Conservation (phyloP, 2,888 invertebrate genomes). For the Daptonema setosum region DNA sequence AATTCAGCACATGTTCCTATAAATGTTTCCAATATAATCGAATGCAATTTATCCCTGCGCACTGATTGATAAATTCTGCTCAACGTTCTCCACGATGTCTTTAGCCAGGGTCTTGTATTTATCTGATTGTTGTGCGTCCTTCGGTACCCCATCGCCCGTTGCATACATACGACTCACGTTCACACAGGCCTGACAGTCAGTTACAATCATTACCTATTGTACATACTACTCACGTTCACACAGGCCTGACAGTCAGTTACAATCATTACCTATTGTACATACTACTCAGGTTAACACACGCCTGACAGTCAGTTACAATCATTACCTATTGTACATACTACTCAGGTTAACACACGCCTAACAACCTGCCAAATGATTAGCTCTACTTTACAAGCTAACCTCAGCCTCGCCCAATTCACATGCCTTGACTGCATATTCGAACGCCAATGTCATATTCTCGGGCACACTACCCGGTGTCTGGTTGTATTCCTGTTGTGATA, state of each 20-base stretch:
- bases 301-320: too few relatives aligned
- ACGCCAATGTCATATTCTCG: conserved; percentile 51
- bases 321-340: too few relatives aligned
- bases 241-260: too few relatives aligned
- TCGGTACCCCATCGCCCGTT: conserved; percentile 57
- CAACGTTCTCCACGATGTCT: conserved; percentile 46
- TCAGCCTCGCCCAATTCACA: conserved; percentile 60
- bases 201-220: too few relatives aligned
- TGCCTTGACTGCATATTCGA: conserved; percentile 48
- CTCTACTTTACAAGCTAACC: too few relatives aligned
- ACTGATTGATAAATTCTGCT: conserved; percentile 16
- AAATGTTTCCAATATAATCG: too few relatives aligned
- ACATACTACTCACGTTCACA: conserved; percentile 66
- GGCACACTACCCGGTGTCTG: conserved; percentile 26
- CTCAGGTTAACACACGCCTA: conserved; percentile 69
- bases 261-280: too few relatives aligned
- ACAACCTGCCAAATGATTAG: too few relatives aligned
- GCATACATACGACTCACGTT: conserved; percentile 67
- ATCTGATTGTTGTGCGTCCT: conserved; percentile 47
- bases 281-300: conserved; percentile 64
- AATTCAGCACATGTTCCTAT: too few relatives aligned
- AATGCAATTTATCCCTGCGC: neutral
- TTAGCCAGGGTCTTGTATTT: conserved; percentile 48
- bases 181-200: conserved; percentile 64
- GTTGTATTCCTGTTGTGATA: neutral